phyloP scores from a whole-genome alignment of 2,797 vertebrate genomes.

The Amniataba percoides region DNA sequence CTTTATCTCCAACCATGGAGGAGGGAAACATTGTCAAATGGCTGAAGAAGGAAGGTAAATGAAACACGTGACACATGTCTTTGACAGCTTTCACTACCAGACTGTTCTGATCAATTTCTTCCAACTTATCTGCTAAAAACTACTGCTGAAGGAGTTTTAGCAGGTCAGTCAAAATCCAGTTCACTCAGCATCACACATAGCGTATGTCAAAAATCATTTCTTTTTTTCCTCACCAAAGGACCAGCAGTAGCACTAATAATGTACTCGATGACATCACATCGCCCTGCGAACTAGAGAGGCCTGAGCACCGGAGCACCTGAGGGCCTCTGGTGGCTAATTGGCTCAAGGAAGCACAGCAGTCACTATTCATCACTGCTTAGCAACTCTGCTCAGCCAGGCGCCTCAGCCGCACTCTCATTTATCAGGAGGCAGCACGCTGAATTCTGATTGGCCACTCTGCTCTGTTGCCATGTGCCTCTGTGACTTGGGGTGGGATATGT shows the following conservation, averaged over 20 bases:
- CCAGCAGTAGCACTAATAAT: constrained; percentile 21
- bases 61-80: background rate
- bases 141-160: too few species aligned
- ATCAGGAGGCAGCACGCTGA: constrained; percentile 58
- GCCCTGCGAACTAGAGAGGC: constrained; percentile 35
- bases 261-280: constrained; percentile 50
- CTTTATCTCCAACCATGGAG: constrained; percentile 98
- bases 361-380: constrained; percentile 75
- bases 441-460: constrained; percentile 68
- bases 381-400: constrained; percentile 61
- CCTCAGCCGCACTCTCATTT: constrained; percentile 56
- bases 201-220: background rate
- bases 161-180: background rate
- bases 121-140: background rate
- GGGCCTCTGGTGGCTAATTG: constrained; percentile 68
- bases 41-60: constrained; percentile 97
- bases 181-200: too few species aligned
- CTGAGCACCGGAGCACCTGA: constrained; percentile 49
- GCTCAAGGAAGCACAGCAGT: constrained; percentile 60
- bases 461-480: constrained; percentile 76
- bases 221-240: background rate
- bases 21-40: constrained; percentile 97
- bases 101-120: background rate
- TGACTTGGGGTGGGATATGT: constrained; percentile 38
- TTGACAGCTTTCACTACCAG: background rate